Base-by-base conservation (phyloP, 92 coral and sea anemone species). In the Umimayanthus kanabou region DNA sequence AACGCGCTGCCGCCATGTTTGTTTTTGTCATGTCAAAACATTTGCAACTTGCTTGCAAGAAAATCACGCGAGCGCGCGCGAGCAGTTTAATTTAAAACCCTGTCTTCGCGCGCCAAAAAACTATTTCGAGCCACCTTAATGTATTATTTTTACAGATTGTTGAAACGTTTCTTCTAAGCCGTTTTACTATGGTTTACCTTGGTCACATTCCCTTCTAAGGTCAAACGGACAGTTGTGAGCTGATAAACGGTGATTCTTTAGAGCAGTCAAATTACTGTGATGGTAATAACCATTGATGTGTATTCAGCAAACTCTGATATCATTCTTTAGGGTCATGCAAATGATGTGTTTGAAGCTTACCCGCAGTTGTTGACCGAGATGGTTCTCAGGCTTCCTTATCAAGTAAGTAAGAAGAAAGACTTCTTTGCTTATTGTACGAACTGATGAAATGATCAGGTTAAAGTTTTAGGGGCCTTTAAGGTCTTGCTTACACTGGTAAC, bases 281-380 rank as follows among this genome's bases (percentile, higher is more conserved):
- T 8, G 0, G 45, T 42, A 42, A 42, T 47, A 47, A 8, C 53
- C 39, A 75, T 53, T 55, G 74, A 10, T 9, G 9, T 72, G 50
- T 50, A 3, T 2, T 82, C 42, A 29, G 4, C 10, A 14, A 16
- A 6, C 28, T 20, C 5, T 71, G 29, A 42, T 43, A 69, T 66
- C 58, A n/a, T 82, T 47, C 9, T 67, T 40, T 2, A 97, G 99
- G 96, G 99, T 53, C 99, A 97, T 80, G 98, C 99, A 2, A 94
- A 96, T 77, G 99, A 97, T 91, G 94, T 97, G 61, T 97, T 97
- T 88, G 99, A 97, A 84, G 96, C 99, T 30, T 97, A 97, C 76
- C 99, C 99, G 26, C 96, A 95, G 77, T 90, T 97, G 45, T 91
- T 97, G 43, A 97, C 99, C 6, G 99, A 97, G 85, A 95, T 97